Conservation (phyloP, 2,113 vertebrate species). For the Dipodomys stephensi region DNA sequence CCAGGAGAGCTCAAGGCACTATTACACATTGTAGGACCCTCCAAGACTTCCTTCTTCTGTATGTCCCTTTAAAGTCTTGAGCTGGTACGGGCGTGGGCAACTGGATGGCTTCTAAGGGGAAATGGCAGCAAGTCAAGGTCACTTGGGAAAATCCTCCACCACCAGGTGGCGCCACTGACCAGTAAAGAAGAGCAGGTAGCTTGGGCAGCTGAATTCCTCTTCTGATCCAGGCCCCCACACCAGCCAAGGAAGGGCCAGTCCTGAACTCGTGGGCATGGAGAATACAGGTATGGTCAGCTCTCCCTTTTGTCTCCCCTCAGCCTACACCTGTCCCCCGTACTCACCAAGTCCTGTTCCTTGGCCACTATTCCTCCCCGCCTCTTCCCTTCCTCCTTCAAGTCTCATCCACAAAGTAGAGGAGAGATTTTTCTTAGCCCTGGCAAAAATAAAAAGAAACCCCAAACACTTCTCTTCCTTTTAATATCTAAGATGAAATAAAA, state of each 20-base stretch:
- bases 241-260: background rate
- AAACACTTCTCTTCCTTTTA: conserved; percentile 61
- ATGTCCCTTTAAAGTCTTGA: background rate
- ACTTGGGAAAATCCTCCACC: background rate
- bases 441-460: conserved; percentile 80
- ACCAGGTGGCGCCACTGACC: conserved; percentile 70
- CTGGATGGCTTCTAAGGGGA: background rate
- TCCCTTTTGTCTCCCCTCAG: background rate
- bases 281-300: fast-evolving
- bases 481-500: conserved; percentile 74
- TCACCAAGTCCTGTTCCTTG: background rate
- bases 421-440: conserved; percentile 64
- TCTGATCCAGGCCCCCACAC: too few species aligned
- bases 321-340: background rate
- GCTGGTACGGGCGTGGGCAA: fast-evolving
- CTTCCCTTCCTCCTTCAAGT: background rate
- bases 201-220: fast-evolving
- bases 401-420: background rate
- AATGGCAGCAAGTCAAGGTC: background rate
- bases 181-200: background rate
- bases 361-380: too few species aligned
- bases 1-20: background rate
- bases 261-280: fast-evolving
- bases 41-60: background rate
- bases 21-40: background rate